These are phyloP conservation scores for Larimichthys crocea DNA, from an alignment of 2,113 vertebrate species.

Conservation along the genomic window DNA sequence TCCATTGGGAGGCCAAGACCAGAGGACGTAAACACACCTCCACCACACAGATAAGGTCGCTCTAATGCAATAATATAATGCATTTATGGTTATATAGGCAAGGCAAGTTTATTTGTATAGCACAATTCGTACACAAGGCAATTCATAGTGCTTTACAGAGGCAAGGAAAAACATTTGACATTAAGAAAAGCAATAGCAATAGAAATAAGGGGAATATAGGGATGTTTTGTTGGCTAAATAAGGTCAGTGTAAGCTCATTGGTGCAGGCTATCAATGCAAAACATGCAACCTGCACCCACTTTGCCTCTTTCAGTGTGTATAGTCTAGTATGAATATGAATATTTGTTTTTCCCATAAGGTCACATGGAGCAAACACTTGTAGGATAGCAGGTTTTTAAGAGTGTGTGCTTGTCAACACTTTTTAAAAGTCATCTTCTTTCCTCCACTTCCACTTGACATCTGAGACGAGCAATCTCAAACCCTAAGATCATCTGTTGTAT, in stretches of 20 bases:
- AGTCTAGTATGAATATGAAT: neutral
- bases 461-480: conserved; percentile 3
- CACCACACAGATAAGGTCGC: neutral
- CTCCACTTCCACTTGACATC: neutral
- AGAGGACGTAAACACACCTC: neutral
- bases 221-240: neutral
- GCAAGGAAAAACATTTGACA: too few relatives aligned
- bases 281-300: neutral
- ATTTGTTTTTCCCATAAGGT: too few relatives aligned
- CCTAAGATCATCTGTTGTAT: conserved; percentile 21
- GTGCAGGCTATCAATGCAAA: neutral
- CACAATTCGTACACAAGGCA: too few relatives aligned
- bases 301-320: neutral
- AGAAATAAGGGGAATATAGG: too few relatives aligned
- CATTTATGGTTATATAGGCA: neutral
- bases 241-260: neutral
- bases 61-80: neutral
- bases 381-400: neutral
- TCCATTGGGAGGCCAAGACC: neutral
- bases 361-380: neutral
- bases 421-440: neutral
- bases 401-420: conserved; percentile 12
- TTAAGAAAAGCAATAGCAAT: too few relatives aligned
- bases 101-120: too few relatives aligned
- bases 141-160: too few relatives aligned